Base-by-base conservation (phyloP, 2,888 invertebrate species). In the Melinaea menophilus region DNA sequence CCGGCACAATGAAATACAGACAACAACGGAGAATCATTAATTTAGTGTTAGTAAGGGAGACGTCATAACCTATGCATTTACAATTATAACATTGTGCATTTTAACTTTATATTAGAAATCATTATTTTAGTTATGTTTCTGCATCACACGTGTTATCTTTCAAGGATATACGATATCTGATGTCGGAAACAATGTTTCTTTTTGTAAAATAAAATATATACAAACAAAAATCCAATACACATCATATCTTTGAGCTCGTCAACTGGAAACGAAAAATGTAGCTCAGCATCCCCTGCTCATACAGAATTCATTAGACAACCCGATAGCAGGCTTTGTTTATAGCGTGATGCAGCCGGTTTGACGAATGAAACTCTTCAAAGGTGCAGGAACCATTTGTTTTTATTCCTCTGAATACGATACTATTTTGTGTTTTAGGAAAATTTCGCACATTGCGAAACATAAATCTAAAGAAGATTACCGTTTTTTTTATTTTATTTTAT, bases 271-370 rank as follows among this genome's bases (percentile, higher is more conserved):
- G 51, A 51, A 51, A 31, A 51, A 31, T 51, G 51, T 51, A 51
- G 31, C 51, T 9, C 51, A 51, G 5, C 51, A 31, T 31, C 51
- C 51, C 31, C 7, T 9, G 51, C 48, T 66, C 66, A 66, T 63
- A 66, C 63, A 66, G 66, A 66, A 66, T 66, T 66, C 61, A 66
- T 66, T 61, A 66, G 59, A 57, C 57, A 59, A 56, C 46, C 63
- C 63, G 48, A 63, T 61, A 61, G 45, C 22, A 47, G 56, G 55
- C 61, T 63, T 63, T 65, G 64, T 62, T 55, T 46, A 13, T 45
- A 11, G 45, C 55, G 31, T 51, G 59, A 46, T 65, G 64, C 64
- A 65, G 45, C 59, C 60, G 46, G 33, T 46, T 64, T 64, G 64
- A 64, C 64, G 61, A 64, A 64, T 64, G 64, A 61, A 62, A 62